These are phyloP conservation scores for Pseudotriccus pelzelni DNA, from an alignment of 2,797 vertebrate species.

Conservation along the genomic window DNA sequence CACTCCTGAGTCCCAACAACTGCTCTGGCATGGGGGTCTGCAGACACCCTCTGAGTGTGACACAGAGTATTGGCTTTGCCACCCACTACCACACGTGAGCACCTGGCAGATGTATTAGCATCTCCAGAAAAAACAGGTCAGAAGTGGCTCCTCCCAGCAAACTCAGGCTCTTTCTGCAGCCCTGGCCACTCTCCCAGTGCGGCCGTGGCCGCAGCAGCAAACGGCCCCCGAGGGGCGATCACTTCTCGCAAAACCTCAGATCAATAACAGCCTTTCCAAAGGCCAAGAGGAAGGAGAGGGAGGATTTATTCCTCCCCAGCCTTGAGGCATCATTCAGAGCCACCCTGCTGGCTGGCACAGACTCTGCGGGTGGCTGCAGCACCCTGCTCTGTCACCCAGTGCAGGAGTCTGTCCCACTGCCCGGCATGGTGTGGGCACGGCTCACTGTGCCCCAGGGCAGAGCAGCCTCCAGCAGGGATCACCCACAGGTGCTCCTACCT, in stretches of 20 bases:
- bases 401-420: not conserved
- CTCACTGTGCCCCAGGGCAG: not conserved
- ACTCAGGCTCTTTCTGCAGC: not conserved
- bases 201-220: not conserved
- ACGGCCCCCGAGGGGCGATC: not conserved
- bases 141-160: constrained; percentile 13
- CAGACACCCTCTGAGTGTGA: not conserved
- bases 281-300: not conserved
- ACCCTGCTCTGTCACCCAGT: rapidly evolving
- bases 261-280: constrained; percentile 20
- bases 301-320: not conserved
- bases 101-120: not conserved
- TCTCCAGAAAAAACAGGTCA: not conserved
- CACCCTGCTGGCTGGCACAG: not conserved
- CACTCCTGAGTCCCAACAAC: not conserved
- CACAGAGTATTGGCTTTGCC: not conserved
- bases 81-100: not conserved
- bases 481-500: rapidly evolving
- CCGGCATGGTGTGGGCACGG: rapidly evolving
- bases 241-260: not conserved
- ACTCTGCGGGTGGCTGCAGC: rapidly evolving
- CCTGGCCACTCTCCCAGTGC: not conserved
- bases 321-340: not conserved
- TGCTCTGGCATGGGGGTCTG: rapidly evolving
- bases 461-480: not conserved